Evolutionary conservation across 1,140 invertebrate genomes (phyloP), one percentile per base, ranked within the genome.

Genomic region (Papilio glaucus): DNA sequence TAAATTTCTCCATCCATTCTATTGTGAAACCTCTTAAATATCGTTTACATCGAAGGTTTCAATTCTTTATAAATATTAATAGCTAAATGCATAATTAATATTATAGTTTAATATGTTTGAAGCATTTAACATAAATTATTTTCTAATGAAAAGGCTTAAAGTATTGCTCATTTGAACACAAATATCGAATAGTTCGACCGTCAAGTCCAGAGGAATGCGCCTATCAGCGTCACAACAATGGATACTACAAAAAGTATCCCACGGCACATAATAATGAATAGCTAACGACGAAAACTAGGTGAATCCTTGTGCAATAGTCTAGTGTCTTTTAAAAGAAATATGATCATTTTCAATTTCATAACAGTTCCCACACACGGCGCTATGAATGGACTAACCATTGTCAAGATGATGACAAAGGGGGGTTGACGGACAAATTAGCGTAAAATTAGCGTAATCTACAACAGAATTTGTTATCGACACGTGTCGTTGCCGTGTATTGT

Each of bases 331-430:
- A 88, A 88, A 90, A 90, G 89, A 91, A 91, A 91, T 92, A 92
- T 87, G 89, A 92, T 92, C 88, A 91, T 92, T 90, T 89, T 90
- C 86, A 92, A 91, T 92, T 92, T 92, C 90, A 89, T 85, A 87
- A 92, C 75, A 74, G 84, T 92, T 92, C 90, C 89, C 90, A 92
- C 90, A 91, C 78, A 79, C 72, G 79, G 68, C 37, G 73, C 74
- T 75, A 87, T 89, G 87, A 89, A 88, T 91, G 85, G 83, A 73
- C 75, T 68, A 53, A 62, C 72, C 82, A 75, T 81, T 85, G 85
- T 82, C 79, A 76, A 70, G 63, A 69, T 69, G 42, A 69, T 69
- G 42, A 69, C 37, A 49, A 70, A 71, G 75, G 71, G 73, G 77
- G 63, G 13, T 33, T 49, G 45, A 33, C 82, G 82, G 85, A 87